Base-by-base conservation (phyloP, 2,797 vertebrate species). In the Ara ararauna region DNA sequence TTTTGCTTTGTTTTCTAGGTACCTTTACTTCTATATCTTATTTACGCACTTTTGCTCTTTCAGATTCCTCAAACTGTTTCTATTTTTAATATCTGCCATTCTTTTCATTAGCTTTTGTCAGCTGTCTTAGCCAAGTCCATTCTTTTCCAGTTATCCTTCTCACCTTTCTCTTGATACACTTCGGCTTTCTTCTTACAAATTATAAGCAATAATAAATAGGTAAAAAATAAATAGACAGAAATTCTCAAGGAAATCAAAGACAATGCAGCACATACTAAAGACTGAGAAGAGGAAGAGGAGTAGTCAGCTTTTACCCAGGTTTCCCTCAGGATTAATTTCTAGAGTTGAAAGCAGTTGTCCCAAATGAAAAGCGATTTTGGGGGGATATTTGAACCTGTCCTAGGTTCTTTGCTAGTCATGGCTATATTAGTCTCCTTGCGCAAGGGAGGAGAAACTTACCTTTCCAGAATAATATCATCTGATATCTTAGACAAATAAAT, bases 301-400 rank as follows among this genome's bases (percentile, higher is more conserved):
- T 2, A 2, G 4, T 18, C 8, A 0, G 0, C 8, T 61, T 75
- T 75, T 42, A 71, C 13, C 16, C 20, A 54, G 13, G 14, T 9
- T 72, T 76, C n/a, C 18, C 27, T n/a, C n/a, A 62, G 30, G 42
- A 62, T 13, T 38, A 17, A 42, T n/a, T 71, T 87, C n/a, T n/a
- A 71, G 48, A 72, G 8, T 42, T 62, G 30, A 56, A 79, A 72
- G 16, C 11, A 58, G 13, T 14, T 73, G 27, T 67, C 50, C 18
- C 9, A 77, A 48, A 85, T 5, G 6, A 67, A 53, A 82, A 89
- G 11, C 20, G 5, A 53, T 34, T 64, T 19, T 2, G 4, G 6
- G 4, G 1, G 9, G 45, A 14, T 34, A 65, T 54, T 44, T 85
- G 6, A 60, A 11, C 19, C 21, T 64, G 9, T 40, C 13, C 7